phyloP scores from a whole-genome alignment of 2,113 vertebrate genomes.

The Actenoides lindsayi region DNA sequence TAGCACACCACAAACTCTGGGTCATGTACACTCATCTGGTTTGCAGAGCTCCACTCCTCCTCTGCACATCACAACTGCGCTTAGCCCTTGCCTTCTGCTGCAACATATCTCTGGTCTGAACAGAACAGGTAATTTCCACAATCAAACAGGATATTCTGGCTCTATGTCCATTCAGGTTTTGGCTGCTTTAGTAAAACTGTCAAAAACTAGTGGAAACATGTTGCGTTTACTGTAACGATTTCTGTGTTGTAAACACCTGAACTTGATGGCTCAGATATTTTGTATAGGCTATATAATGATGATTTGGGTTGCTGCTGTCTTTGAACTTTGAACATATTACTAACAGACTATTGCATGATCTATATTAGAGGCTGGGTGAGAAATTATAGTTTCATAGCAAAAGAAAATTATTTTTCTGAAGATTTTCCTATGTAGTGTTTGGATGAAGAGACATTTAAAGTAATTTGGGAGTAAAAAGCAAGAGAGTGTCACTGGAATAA shows the following conservation, averaged over 20 bases:
- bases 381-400: not conserved
- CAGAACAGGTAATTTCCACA: not conserved
- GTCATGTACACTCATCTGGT: constrained; percentile 54
- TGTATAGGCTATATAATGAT: not conserved
- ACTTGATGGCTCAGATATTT: not conserved
- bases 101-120: not conserved
- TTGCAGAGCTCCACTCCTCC: constrained; percentile 26
- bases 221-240: not conserved
- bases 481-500: not conserved
- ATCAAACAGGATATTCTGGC: not conserved
- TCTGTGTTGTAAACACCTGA: constrained; percentile 50
- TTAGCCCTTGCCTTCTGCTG: not conserved
- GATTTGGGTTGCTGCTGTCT: not conserved
- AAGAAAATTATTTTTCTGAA: not conserved
- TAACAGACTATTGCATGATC: not conserved
- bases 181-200: constrained; percentile 4
- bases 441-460: not conserved
- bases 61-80: not conserved
- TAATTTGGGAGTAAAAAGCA: not conserved
- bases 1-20: constrained; percentile 30
- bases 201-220: constrained; percentile 9
- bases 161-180: not conserved
- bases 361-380: not conserved
- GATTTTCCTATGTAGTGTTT: not conserved
- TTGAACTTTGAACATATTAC: constrained; percentile 11